Conservation (phyloP, 2,113 vertebrate genomes). For the Pao palembangensis region DNA sequence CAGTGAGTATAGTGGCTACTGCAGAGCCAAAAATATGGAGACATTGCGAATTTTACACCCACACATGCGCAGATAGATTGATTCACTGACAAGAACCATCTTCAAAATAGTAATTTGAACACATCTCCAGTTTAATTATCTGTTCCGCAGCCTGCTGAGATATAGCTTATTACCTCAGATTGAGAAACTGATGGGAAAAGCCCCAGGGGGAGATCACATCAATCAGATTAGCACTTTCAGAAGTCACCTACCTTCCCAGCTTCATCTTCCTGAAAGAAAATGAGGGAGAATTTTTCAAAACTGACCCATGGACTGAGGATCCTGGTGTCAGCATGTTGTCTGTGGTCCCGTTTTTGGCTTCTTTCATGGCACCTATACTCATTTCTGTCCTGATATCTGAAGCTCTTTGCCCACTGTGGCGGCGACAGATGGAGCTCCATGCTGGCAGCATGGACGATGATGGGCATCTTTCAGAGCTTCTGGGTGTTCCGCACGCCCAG, state of each 20-base stretch:
- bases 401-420: conserved; percentile 35
- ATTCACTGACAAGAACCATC: background rate
- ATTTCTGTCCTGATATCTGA: conserved; percentile 42
- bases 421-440: conserved; percentile 51
- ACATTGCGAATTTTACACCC: background rate
- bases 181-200: conserved; percentile 51
- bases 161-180: conserved; percentile 21
- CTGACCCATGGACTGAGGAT: background rate
- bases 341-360: conserved; percentile 24
- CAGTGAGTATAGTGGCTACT: conserved; percentile 22
- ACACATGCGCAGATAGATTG: background rate
- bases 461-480: conserved; percentile 33
- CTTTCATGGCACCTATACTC: conserved; percentile 38
- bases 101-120: conserved; percentile 18
- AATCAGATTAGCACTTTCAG: conserved; percentile 5
- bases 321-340: conserved; percentile 8
- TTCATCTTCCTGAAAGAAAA: conserved; percentile 4
- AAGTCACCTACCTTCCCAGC: background rate
- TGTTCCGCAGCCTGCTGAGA: conserved; percentile 3
- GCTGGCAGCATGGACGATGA: conserved; percentile 16
- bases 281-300: conserved; percentile 40
- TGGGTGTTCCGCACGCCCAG: conserved; percentile 19
- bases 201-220: conserved; percentile 21
- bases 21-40: background rate
- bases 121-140: conserved; percentile 28